A percentile compares a stretch with the other conserved stretches of the same genome.
These are phyloP conservation scores for Atractosteus spatula DNA, from an alignment of 2,113 vertebrate genomes.

Conservation along the genomic window DNA sequence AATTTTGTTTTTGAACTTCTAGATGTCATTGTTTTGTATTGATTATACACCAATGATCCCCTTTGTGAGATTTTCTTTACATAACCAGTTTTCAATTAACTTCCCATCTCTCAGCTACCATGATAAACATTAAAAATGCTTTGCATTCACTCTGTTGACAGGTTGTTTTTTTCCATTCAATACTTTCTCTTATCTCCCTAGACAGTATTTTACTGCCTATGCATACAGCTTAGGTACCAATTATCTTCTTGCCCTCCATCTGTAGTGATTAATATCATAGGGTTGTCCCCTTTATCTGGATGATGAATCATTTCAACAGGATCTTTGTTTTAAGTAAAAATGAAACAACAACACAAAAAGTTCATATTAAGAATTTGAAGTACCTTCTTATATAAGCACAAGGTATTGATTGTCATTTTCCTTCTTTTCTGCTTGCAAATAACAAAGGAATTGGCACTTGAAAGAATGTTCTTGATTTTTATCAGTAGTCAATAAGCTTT, in stretches of 20 bases:
- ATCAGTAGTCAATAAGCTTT: slow-evolving; percentile 14
- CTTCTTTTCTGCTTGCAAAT: slow-evolving; percentile 15
- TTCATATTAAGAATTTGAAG: slow-evolving; percentile 44
- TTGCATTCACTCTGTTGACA: slow-evolving; percentile 67
- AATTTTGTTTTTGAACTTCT: neutral
- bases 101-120: neutral
- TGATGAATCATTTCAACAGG: slow-evolving; percentile 61
- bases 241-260: slow-evolving; percentile 75
- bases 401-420: slow-evolving; percentile 48
- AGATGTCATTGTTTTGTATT: neutral
- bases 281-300: slow-evolving; percentile 56
- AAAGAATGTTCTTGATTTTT: slow-evolving; percentile 11
- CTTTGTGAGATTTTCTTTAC: neutral
- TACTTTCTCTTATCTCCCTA: slow-evolving; percentile 63
- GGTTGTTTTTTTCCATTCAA: slow-evolving; percentile 61
- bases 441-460: slow-evolving; percentile 21
- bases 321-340: slow-evolving; percentile 43
- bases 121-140: slow-evolving; percentile 29
- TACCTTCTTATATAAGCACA: slow-evolving; percentile 32
- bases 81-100: neutral
- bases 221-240: slow-evolving; percentile 58
- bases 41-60: neutral
- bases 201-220: slow-evolving; percentile 52
- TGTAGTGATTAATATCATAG: slow-evolving; percentile 71
- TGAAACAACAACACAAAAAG: slow-evolving; percentile 25